phyloP scores from a whole-genome alignment of 2,113 vertebrate species.

The Pelmatolapia mariae region DNA sequence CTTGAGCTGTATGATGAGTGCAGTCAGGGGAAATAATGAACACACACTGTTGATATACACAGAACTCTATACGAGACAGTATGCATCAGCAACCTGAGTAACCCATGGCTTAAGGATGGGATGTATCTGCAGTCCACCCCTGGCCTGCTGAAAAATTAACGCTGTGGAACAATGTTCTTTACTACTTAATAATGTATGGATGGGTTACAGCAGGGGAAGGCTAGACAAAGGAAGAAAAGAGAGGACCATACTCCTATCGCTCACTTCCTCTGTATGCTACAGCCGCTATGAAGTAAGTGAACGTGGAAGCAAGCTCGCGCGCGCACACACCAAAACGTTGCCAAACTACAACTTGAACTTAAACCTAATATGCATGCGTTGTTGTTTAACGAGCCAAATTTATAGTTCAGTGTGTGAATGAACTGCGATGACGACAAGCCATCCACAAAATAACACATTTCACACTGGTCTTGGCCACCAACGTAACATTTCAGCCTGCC shows the following conservation, averaged over 20 bases:
- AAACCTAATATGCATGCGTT: neutral
- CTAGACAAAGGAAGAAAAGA: neutral
- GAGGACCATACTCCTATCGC: neutral
- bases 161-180: slow-evolving; percentile 47
- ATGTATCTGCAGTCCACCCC: slow-evolving; percentile 26
- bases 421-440: neutral
- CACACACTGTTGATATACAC: neutral
- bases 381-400: neutral
- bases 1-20: neutral
- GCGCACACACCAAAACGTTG: neutral
- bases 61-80: neutral
- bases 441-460: neutral
- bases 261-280: neutral
- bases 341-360: neutral
- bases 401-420: neutral
- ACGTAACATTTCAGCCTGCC: neutral
- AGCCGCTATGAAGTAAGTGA: neutral
- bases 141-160: slow-evolving; percentile 53
- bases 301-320: neutral
- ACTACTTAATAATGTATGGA: slow-evolving; percentile 50
- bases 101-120: neutral
- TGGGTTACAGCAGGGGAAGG: slow-evolving; percentile 12
- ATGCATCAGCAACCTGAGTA: slow-evolving; percentile 15
- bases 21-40: neutral
- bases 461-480: neutral